Evolutionary conservation across 2,113 vertebrate genomes (phyloP).

Genomic region (Willisornis vidua): DNA sequence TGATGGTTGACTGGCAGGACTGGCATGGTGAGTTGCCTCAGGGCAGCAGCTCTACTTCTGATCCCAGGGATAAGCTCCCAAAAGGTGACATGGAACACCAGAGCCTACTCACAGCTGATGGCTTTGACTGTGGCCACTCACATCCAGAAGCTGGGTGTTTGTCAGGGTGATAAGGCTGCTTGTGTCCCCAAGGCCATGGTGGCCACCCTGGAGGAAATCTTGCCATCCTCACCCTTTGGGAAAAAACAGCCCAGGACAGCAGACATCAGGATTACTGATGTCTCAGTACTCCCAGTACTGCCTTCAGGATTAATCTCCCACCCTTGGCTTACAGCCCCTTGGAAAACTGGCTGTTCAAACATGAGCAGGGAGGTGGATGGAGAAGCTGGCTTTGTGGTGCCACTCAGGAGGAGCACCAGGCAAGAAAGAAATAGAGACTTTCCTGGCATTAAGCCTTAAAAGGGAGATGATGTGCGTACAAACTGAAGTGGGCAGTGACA

Average conservation of each 20-base stretch:
- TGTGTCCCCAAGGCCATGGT: fast-evolving
- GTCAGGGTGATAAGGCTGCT: neutral
- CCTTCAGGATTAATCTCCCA: neutral
- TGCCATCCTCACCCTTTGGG: neutral
- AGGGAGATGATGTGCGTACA: neutral
- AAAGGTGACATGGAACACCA: neutral
- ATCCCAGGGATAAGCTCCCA: neutral
- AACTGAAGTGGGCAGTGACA: neutral
- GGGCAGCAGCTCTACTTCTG: neutral
- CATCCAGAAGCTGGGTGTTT: neutral
- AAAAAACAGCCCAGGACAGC: neutral
- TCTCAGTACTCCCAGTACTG: neutral
- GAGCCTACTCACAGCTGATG: neutral
- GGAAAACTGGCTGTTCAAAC: neutral
- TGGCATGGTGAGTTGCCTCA: neutral
- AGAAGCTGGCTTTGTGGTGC: neutral
- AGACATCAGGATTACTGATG: neutral
- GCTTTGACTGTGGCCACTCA: neutral
- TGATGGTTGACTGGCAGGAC: neutral
- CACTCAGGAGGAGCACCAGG: neutral
- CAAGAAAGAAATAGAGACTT: neutral
- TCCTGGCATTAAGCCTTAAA: neutral
- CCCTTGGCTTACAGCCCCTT: neutral
- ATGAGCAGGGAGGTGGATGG: neutral
- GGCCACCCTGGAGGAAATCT: neutral